phyloP scores from a whole-genome alignment of 2,113 vertebrate species.

The Calidris pygmaea region DNA sequence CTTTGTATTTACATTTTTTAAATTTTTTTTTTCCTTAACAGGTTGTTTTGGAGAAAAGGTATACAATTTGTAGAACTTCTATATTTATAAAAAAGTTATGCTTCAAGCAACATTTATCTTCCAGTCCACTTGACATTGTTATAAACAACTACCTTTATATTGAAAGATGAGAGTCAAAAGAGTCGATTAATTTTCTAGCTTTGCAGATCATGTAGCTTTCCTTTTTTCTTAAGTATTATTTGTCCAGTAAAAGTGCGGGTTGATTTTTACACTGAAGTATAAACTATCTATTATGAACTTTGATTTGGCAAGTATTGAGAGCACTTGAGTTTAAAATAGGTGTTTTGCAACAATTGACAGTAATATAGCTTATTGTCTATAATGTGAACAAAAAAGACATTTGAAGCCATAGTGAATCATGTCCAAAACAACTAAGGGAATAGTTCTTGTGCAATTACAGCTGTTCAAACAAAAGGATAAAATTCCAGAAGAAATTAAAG shows the following conservation, averaged over 20 bases:
- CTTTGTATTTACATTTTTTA: background rate
- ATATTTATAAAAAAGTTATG: background rate
- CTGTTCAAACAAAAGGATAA: background rate
- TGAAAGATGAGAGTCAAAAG: background rate
- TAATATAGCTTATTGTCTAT: background rate
- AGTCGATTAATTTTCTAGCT: background rate
- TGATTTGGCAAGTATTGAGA: background rate
- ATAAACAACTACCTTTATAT: background rate
- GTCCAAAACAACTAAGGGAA: background rate
- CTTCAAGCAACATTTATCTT: background rate
- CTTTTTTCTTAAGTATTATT: background rate
- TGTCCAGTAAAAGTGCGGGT: background rate
- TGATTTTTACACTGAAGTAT: background rate
- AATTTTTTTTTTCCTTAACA: background rate
- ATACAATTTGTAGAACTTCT: background rate
- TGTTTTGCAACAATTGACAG: background rate
- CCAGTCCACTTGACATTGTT: background rate
- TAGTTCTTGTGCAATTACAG: background rate
- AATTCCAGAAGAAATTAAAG: background rate
- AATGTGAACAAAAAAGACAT: background rate
- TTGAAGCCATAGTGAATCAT: background rate
- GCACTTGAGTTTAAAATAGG: background rate
- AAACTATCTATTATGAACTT: background rate
- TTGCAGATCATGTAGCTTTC: background rate
- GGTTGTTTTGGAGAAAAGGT: background rate